These are phyloP conservation scores for Nyctalus aviator DNA, from an alignment of 2,797 vertebrate species.

Conservation along the genomic window DNA sequence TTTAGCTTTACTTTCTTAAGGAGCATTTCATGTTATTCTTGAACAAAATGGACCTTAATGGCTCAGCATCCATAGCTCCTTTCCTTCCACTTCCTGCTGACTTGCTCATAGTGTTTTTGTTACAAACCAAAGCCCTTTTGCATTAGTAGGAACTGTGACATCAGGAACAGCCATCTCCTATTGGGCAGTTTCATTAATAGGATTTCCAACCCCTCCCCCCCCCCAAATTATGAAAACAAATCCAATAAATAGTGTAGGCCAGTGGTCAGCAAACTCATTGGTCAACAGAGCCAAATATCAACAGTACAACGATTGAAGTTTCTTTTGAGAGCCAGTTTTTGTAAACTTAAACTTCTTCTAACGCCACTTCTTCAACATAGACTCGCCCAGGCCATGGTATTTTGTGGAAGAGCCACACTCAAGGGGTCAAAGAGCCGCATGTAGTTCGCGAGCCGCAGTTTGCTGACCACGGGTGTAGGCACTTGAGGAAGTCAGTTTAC, in stretches of 20 bases:
- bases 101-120: not conserved
- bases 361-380: too few species aligned
- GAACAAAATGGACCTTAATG: not conserved
- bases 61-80: not conserved
- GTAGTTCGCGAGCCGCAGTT: too few species aligned
- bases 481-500: not conserved
- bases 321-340: too few species aligned
- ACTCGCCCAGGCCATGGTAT: too few species aligned
- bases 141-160: not conserved
- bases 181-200: not conserved
- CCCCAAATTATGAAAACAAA: not conserved
- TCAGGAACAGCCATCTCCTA: not conserved
- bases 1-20: constrained; percentile 15
- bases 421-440: too few species aligned
- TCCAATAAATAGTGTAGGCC: not conserved
- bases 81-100: not conserved
- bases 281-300: too few species aligned
- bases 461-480: not conserved
- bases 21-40: not conserved
- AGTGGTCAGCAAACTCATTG: too few species aligned
- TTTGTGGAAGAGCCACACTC: too few species aligned
- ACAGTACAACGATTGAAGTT: too few species aligned
- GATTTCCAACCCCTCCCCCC: not conserved
- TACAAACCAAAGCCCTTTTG: not conserved
- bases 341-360: too few species aligned